Evolutionary conservation across 1,140 invertebrate species (phyloP).

Genomic region (Zeugodacus cucurbitae): DNA sequence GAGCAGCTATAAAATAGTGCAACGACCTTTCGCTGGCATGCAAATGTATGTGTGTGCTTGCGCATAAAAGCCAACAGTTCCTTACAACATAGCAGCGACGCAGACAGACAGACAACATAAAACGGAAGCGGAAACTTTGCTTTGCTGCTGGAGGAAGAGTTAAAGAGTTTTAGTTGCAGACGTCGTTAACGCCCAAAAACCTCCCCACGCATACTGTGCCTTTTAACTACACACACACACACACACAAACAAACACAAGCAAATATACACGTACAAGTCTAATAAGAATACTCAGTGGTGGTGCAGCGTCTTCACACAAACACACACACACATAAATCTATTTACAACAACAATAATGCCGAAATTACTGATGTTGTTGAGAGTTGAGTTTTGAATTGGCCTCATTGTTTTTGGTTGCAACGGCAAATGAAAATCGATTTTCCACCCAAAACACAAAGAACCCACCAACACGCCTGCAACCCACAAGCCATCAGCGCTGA

Average conservation of each 20-base stretch:
- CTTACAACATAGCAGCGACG: not conserved
- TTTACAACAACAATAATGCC: not conserved
- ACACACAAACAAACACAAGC: no score
- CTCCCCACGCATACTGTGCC: not conserved
- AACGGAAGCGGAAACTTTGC: not conserved
- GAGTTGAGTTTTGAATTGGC: not conserved
- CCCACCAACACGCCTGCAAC: not conserved
- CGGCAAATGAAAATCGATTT: constrained; percentile 5
- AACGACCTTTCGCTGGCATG: not conserved
- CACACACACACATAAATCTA: not conserved
- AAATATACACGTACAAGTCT: not conserved
- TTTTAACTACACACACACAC: not conserved
- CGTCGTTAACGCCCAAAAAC: not conserved
- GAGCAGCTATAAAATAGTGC: constrained; percentile 23
- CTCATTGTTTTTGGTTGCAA: not conserved
- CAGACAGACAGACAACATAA: not conserved
- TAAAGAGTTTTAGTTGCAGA: not conserved
- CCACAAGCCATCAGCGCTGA: no score
- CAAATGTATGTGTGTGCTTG: not conserved
- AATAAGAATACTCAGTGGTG: not conserved
- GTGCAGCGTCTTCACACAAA: not conserved
- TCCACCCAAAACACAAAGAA: not conserved
- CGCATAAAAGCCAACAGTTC: not conserved
- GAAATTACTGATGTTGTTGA: not conserved
- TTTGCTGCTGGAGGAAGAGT: not conserved